Percentiles rank a stretch among this genome's conserved stretches.
These are phyloP conservation scores for Phalanger gymnotis DNA, from an alignment of 2,797 vertebrate genomes.

Conservation along the genomic window DNA sequence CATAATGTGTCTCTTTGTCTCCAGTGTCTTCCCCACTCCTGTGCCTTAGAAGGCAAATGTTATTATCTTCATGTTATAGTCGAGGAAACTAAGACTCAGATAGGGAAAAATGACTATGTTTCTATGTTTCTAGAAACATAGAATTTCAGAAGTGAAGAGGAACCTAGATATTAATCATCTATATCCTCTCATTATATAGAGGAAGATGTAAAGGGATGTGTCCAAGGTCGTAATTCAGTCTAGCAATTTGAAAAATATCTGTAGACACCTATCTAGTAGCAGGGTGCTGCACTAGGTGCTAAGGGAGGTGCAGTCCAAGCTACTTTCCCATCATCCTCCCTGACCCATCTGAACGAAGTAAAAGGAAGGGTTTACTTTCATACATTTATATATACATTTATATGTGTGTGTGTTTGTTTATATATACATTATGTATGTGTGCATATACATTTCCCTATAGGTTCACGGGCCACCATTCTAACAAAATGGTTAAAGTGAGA, in stretches of 20 bases:
- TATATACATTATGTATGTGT: no score
- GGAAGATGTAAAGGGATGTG: neutral
- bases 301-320: neutral
- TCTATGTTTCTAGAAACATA: neutral
- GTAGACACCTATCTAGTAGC: neutral
- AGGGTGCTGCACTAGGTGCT: neutral
- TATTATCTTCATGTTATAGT: neutral
- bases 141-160: neutral
- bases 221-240: neutral
- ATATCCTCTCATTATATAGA: neutral
- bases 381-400: no score
- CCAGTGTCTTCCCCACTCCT: neutral
- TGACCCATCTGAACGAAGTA: neutral
- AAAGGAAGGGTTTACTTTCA: neutral
- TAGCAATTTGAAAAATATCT: neutral
- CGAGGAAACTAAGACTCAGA: neutral
- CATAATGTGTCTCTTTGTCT: neutral
- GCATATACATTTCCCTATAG: neutral
- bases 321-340: neutral
- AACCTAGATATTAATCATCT: neutral
- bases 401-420: no score
- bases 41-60: neutral
- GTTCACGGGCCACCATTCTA: neutral
- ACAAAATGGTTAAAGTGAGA: neutral
- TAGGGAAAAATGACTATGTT: neutral